Conservation (phyloP, 30 jellyfish, hydroid and myxozoan genomes). For the Hydractinia echinata region DNA sequence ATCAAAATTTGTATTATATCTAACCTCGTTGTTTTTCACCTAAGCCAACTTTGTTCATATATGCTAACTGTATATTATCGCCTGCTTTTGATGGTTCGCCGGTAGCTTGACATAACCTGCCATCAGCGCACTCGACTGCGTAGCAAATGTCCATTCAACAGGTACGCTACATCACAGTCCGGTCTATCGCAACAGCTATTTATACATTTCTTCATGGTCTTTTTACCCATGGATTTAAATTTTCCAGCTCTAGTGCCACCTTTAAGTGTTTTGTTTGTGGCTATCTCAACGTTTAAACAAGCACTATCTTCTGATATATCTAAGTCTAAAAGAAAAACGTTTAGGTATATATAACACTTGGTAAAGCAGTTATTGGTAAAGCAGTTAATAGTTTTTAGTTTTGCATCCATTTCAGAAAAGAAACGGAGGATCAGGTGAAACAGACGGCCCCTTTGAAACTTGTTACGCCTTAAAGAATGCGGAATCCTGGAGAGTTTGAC, state of each 20-base stretch:
- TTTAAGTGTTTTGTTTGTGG: constrained; percentile 71
- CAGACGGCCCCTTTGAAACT: too few species aligned
- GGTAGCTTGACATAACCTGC: constrained; percentile 79
- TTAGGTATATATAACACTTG: too few species aligned
- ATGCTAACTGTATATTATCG: constrained; percentile 78
- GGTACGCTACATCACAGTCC: constrained; percentile 85
- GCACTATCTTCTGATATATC: constrained; percentile 55
- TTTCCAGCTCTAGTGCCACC: constrained; percentile 94
- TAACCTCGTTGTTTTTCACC: constrained; percentile 93
- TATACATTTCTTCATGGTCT: constrained; percentile 74
- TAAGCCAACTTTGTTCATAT: constrained; percentile 79
- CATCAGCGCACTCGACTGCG: constrained; percentile 84
- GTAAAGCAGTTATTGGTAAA: too few species aligned
- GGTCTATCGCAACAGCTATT: constrained; percentile 91
- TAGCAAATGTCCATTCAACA: constrained; percentile 84
- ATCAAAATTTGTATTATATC: neutral
- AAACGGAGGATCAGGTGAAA: too few species aligned
- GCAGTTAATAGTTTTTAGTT: too few species aligned
- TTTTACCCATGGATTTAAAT: constrained; percentile 74
- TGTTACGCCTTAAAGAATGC: too few species aligned
- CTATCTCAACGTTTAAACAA: constrained; percentile 73
- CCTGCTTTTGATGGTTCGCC: constrained; percentile 83
- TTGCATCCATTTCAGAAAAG: too few species aligned
- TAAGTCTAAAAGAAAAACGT: constrained; percentile 5
- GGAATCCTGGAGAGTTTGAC: too few species aligned